phyloP scores from a whole-genome alignment of 2,888 invertebrate genomes.

The Metopia argyrocephala region DNA sequence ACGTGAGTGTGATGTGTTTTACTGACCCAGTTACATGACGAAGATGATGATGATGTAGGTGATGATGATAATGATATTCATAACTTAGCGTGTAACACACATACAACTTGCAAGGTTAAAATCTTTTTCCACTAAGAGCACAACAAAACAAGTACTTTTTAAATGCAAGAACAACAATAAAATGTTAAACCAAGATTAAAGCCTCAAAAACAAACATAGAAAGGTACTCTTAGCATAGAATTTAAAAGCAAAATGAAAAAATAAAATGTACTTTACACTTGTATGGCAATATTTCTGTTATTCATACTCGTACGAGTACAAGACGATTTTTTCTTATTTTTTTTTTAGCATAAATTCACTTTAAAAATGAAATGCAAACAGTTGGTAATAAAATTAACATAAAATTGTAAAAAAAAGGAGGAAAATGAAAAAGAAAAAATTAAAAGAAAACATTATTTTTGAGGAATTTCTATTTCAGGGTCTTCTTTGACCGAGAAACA shows the following conservation, averaged over 20 bases:
- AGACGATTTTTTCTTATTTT: constrained; percentile 23
- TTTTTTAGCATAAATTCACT: constrained; percentile 7
- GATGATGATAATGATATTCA: constrained; percentile 21
- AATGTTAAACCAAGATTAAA: constrained; percentile 2
- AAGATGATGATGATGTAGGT: background rate
- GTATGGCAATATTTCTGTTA: no score
- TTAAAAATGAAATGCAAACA: constrained; percentile 28
- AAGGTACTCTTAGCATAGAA: constrained; percentile 60
- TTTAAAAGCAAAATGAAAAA: constrained; percentile 32
- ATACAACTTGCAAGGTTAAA: constrained; percentile 52
- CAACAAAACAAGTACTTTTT: constrained; percentile 46
- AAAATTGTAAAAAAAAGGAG: constrained; percentile 41
- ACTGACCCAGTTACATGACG: constrained; percentile 62
- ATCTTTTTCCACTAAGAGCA: constrained; percentile 12
- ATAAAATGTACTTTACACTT: constrained; percentile 1
- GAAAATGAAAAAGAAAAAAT: constrained; percentile 23
- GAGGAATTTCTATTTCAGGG: background rate
- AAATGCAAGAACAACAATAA: background rate
- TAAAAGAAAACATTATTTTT: background rate
- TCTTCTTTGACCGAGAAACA: background rate
- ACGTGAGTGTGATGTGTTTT: constrained; percentile 50
- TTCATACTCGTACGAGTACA: no score
- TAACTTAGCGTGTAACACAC: constrained; percentile 30
- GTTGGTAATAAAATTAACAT: constrained; percentile 53
- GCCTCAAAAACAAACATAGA: background rate